Base-by-base conservation (phyloP, 2,797 vertebrate genomes). In the Gymnodraco acuticeps region DNA sequence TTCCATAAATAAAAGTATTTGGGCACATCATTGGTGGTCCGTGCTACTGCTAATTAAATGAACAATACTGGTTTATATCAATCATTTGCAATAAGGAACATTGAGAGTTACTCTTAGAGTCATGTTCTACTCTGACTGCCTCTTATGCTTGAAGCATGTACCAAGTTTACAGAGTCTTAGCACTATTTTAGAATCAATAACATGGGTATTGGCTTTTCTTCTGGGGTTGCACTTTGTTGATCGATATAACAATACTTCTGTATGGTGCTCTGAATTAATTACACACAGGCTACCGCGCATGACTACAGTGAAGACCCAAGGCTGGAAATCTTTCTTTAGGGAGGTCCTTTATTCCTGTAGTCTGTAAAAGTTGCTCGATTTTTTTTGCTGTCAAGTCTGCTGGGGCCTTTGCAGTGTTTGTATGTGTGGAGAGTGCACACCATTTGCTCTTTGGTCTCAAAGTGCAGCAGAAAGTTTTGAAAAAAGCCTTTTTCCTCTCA, bases 181-280 rank as follows among this genome's bases (percentile, higher is more conserved):
- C 1, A 16, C 74, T 73, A 75, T 78, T 87, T 89, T 71, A 47
- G 10, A 14, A 89, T 92, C 88, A 82, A 89, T 87, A 87, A 83
- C 79, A 78, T 80, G 50, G 77, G 75, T 84, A 88, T 82, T 78
- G 81, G 62, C 70, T 80, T 79, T 84, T 69, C 70, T 67, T 75
- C 53, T 48, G 56, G 62, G 67, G 67, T 80, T 82, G 70, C 77
- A 73, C 75, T 87, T 79, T 87, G 62, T 48, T 50, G 77, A 77
- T 90, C 80, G 7, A 92, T 91, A 52, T n/a, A 65, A 76, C 75
- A 86, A 82, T 75, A 80, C 75, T 60, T 78, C 55, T 68, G 60
- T 23, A 1, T 50, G 54, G 73, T 55, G 60, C 62, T 70, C 66
- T 46, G 79, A 85, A 86, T 82, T 87, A 77, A 88, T 90, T 82